phyloP scores from a whole-genome alignment of 2,888 invertebrate genomes.

The Drosophila sordidapex region DNA sequence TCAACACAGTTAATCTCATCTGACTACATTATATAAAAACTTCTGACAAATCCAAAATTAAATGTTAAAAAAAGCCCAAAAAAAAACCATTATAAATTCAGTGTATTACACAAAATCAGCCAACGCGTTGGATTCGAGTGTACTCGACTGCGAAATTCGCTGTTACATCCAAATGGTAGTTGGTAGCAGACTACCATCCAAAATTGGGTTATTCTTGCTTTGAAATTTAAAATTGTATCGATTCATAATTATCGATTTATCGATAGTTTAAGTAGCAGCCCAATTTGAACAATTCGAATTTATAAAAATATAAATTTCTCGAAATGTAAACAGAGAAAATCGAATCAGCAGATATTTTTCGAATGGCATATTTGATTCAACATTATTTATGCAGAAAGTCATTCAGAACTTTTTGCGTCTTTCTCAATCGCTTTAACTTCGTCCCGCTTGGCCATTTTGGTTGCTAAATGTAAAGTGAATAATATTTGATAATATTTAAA shows the following conservation, averaged over 20 bases:
- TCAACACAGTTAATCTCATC: neutral
- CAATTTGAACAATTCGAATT: neutral
- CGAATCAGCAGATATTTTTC: neutral
- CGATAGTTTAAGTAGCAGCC: neutral
- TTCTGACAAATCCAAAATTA: neutral
- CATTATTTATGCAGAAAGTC: neutral
- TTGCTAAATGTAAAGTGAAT: neutral
- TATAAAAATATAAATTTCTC: neutral
- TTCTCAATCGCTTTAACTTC: neutral
- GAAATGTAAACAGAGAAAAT: neutral
- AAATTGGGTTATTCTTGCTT: neutral
- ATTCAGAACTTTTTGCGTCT: neutral
- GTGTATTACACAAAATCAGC: neutral
- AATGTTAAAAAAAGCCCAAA: neutral
- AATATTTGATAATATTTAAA: neutral
- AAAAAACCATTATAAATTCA: neutral
- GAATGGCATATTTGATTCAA: conserved; percentile 4
- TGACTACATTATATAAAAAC: neutral
- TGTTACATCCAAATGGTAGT: neutral
- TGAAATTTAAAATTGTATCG: neutral
- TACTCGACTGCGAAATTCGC: neutral
- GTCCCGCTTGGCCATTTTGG: neutral
- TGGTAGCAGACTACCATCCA: neutral
- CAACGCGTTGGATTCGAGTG: neutral
- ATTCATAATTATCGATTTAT: neutral